Percentiles rank a stretch among this genome's conserved stretches.
These are phyloP conservation scores for Lacerta viridis DNA, from an alignment of 2,797 vertebrate genomes.

Conservation along the genomic window DNA sequence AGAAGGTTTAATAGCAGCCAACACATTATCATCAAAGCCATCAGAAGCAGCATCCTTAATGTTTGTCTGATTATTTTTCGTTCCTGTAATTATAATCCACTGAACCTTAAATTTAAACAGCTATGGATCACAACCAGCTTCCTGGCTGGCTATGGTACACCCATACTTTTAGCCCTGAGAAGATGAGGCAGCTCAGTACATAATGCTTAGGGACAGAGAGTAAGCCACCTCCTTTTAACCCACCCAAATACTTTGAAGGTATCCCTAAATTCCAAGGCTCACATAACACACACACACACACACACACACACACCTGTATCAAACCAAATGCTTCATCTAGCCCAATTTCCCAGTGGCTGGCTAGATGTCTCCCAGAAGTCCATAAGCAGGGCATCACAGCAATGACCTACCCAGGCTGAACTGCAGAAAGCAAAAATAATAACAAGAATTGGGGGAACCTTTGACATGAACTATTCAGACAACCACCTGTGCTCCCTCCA, in stretches of 20 bases:
- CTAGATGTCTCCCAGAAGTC: neutral
- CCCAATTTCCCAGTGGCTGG: neutral
- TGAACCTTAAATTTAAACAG: conserved; percentile 53
- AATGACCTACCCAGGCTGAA: neutral
- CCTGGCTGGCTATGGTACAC: conserved; percentile 43
- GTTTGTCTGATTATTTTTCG: conserved; percentile 50
- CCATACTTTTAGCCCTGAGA: conserved; percentile 45
- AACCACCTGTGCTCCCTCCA: neutral
- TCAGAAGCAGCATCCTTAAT: conserved; percentile 73
- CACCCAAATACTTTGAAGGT: neutral
- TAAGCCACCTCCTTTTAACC: neutral
- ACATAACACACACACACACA: neutral
- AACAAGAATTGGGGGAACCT: neutral
- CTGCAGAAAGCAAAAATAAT: neutral
- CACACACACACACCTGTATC: neutral
- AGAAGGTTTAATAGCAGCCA: conserved; percentile 68
- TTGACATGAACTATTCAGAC: neutral
- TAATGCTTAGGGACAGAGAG: neutral
- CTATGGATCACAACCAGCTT: conserved; percentile 49
- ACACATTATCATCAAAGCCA: conserved; percentile 72
- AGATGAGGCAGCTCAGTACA: neutral
- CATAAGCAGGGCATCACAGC: neutral
- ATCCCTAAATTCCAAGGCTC: neutral
- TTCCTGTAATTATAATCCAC: conserved; percentile 67
- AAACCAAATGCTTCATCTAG: neutral